phyloP scores from a whole-genome alignment of 2,888 invertebrate species.

The Drosophila anomalata region DNA sequence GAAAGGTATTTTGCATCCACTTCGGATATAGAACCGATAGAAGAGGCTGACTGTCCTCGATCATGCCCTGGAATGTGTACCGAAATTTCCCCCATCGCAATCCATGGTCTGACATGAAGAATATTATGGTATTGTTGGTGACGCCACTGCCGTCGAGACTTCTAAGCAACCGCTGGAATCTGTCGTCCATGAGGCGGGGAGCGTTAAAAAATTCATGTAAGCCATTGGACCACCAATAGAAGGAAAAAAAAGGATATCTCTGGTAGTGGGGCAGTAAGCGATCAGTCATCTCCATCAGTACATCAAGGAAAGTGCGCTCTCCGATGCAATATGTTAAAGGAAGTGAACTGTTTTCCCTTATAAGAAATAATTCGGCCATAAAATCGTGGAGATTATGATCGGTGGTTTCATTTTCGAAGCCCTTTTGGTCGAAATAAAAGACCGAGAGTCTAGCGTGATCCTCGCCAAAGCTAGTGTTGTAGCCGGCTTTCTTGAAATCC shows the following conservation, averaged over 20 bases:
- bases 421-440: conserved; percentile 90
- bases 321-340: conserved; percentile 4
- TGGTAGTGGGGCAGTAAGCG: conserved; percentile 86
- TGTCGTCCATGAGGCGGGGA: conserved; percentile 88
- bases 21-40: conserved; percentile 89
- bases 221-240: conserved; percentile 92
- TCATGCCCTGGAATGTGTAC: conserved; percentile 90
- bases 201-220: conserved; percentile 92
- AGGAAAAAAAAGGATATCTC: conserved; percentile 88
- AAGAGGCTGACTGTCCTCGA: conserved; percentile 94
- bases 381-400: conserved; percentile 92
- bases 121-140: conserved; percentile 88
- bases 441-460: conserved; percentile 90
- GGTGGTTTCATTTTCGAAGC: conserved; percentile 90
- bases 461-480: conserved; percentile 91
- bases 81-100: conserved; percentile 92
- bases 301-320: conserved; percentile 57
- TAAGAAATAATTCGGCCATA: conserved; percentile 85
- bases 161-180: conserved; percentile 39
- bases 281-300: conserved; percentile 88
- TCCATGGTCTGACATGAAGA: conserved; percentile 94
- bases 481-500: conserved; percentile 88
- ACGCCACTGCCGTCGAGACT: conserved; percentile 55
- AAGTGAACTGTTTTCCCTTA: conserved; percentile 85
- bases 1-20: conserved; percentile 87